Conservation (phyloP, 2,797 vertebrate species). For the Danio aesculapii region DNA sequence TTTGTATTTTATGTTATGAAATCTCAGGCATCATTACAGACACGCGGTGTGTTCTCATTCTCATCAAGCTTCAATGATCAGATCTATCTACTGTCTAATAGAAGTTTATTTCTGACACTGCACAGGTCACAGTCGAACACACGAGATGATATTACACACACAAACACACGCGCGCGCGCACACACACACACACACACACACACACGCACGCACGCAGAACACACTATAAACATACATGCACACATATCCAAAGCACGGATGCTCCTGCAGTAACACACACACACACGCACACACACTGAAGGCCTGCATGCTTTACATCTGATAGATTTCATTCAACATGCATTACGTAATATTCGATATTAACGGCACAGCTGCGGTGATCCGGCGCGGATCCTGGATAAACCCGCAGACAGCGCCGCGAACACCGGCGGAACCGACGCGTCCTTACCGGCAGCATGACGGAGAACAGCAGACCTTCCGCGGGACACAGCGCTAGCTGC, state of each 20-base stretch:
- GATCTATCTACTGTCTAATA: background rate
- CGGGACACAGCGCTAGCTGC: slow-evolving; percentile 23
- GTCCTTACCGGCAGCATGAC: slow-evolving; percentile 7
- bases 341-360: slow-evolving; percentile 11
- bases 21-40: background rate
- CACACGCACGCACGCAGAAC: background rate
- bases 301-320: background rate
- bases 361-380: slow-evolving; percentile 6
- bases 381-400: slow-evolving; percentile 29
- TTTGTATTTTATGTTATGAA: background rate
- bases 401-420: background rate
- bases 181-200: background rate
- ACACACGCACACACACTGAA: too few species aligned
- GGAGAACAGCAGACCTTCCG: slow-evolving; percentile 50
- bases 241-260: background rate
- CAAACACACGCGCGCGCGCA: background rate
- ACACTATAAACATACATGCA: background rate
- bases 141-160: background rate
- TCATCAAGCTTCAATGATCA: too few species aligned
- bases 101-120: slow-evolving; percentile 1
- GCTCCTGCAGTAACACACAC: too few species aligned
- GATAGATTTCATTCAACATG: slow-evolving; percentile 50
- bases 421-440: background rate
- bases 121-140: background rate
- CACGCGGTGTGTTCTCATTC: background rate